Percentiles rank a stretch among this genome's conserved stretches.
phyloP scores from a whole-genome alignment of 2,888 invertebrate species.

The Xylota segnis region DNA sequence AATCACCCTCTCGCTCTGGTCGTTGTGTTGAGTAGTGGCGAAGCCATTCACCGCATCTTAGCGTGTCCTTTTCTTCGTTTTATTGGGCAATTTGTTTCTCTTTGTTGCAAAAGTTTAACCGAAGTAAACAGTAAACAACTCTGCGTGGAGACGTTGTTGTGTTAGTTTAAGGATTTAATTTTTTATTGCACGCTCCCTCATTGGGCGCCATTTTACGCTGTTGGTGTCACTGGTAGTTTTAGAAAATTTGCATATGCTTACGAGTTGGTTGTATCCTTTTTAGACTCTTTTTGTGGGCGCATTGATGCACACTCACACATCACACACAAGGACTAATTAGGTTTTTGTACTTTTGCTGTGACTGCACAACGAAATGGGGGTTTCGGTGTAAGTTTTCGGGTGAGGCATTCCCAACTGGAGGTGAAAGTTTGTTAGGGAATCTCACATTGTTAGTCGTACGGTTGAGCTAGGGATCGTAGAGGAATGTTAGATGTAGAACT shows the following conservation, averaged over 20 bases:
- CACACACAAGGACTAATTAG: conserved; percentile 4
- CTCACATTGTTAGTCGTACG: background rate
- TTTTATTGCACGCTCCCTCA: background rate
- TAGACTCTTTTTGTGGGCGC: background rate
- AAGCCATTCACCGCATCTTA: background rate
- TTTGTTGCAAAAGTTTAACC: conserved; percentile 1
- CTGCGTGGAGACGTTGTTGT: background rate
- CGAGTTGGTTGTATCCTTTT: background rate
- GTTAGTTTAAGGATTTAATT: background rate
- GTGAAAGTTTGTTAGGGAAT: background rate
- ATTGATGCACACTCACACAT: background rate
- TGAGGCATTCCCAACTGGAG: background rate
- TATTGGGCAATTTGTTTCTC: background rate
- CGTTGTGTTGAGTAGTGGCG: background rate
- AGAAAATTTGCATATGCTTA: conserved; percentile 35
- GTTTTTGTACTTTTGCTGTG: background rate
- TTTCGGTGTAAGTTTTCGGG: background rate
- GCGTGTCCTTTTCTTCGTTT: background rate
- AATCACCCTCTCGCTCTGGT: conserved; percentile 3
- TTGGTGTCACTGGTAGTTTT: background rate
- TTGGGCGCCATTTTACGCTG: conserved; percentile 13
- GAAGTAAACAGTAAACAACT: conserved; percentile 3
- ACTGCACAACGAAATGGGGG: background rate
- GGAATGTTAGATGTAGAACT: background rate
- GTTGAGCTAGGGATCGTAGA: background rate